Base-by-base conservation (phyloP, 2,888 invertebrate species). In the Conchocele bisecta region DNA sequence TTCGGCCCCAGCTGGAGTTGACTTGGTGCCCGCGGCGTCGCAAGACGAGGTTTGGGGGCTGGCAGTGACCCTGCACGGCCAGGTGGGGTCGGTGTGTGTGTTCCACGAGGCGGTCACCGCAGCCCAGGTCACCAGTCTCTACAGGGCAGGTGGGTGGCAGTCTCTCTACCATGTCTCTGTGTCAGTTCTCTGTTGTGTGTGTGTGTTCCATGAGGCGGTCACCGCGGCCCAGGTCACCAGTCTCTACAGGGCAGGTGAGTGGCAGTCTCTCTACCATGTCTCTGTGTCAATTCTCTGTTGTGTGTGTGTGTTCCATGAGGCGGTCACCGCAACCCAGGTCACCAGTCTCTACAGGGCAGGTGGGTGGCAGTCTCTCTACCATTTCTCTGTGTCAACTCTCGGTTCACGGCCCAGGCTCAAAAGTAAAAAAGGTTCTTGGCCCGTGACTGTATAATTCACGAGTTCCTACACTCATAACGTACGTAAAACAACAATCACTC, bases 11-110 rank as follows among this genome's bases (percentile, higher is more conserved):
- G 13, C 93, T n/a, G 92, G 92, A 82, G 92, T 93, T 0, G 92
- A 92, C 79, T 92, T 92, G 69, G 92, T 93, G 74, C 92, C 92
- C 0, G 89, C 91, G 35, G 93, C 93, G 28, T 92, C 92, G 89
- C 93, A 93, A 84, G 93, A 93, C 76, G 92, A 92, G 0, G 91
- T 93, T 7, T 93, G 93, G 86, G 94, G 94, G 0, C 90, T 91
- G 42, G 92, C 92, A 35, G 88, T 91, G 9, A 92, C 92, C 59
- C 83, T 94, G 5, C 89, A 91, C 44, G 94, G 93, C 3, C 93
- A 93, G 82, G 79, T 94, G 1, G 93, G 93, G 0, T 91, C 92
- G 15, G 92, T 93, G 7, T 89, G 93, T 51, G 85, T 94, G 15
- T 93, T 93, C 72, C 90, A 91, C 67, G 92, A 92, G 57, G 84